Conservation (phyloP, 2,797 vertebrate species). For the Vultur gryphus region DNA sequence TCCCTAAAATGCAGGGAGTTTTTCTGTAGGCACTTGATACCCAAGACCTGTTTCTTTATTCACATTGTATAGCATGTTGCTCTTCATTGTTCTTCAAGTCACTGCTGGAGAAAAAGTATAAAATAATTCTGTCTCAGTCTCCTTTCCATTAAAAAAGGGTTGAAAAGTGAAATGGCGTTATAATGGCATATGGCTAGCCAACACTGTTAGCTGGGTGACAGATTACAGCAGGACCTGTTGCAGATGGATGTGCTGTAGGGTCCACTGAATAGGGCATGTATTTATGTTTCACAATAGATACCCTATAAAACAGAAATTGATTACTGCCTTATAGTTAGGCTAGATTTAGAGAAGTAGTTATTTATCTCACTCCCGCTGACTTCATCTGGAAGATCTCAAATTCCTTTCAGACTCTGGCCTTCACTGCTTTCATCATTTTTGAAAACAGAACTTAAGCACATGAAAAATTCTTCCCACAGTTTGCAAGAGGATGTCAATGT, state of each 20-base stretch:
- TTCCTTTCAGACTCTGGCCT: not conserved
- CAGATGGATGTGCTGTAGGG: not conserved
- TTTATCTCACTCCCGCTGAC: not conserved
- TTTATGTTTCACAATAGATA: not conserved
- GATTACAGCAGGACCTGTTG: not conserved
- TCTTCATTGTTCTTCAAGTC: not conserved
- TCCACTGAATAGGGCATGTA: not conserved
- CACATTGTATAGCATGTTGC: not conserved
- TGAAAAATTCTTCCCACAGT: not conserved
- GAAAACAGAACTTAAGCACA: not conserved
- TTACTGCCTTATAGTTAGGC: not conserved
- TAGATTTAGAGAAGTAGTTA: not conserved
- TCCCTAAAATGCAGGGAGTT: not conserved
- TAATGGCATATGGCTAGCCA: not conserved
- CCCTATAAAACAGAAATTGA: not conserved
- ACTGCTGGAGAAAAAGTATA: not conserved
- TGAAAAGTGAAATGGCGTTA: not conserved
- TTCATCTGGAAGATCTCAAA: not conserved
- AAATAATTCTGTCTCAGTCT: not conserved
- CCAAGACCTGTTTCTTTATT: not conserved
- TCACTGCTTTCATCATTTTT: not conserved
- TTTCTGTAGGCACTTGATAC: not conserved
- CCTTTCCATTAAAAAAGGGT: not conserved
- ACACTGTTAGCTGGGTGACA: not conserved
- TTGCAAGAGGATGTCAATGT: not conserved